phyloP scores from a whole-genome alignment of 1,140 invertebrate genomes.

The Papilio glaucus region DNA sequence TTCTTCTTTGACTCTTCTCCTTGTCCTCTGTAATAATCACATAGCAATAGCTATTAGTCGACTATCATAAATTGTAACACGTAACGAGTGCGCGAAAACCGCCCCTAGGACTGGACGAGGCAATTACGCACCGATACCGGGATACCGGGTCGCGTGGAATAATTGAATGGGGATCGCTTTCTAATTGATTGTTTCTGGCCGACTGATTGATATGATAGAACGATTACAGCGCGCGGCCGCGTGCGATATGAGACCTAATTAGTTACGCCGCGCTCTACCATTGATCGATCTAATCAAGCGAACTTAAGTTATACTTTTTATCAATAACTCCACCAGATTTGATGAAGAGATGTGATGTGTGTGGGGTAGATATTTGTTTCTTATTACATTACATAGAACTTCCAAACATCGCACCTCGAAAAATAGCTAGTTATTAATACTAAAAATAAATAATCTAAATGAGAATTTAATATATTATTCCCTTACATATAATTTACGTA shows the following conservation, averaged over 20 bases:
- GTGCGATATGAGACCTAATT: constrained; percentile 43
- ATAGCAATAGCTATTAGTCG: constrained; percentile 53
- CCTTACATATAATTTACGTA: too few relatives aligned
- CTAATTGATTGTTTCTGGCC: constrained; percentile 79
- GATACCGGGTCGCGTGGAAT: constrained; percentile 46
- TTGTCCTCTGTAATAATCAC: not conserved
- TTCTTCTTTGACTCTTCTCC: not conserved
- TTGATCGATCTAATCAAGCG: not conserved
- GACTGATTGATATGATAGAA: constrained; percentile 71
- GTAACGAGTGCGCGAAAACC: constrained; percentile 39
- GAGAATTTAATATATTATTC: too few relatives aligned
- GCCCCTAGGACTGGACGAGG: constrained; percentile 53
- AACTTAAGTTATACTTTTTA: too few relatives aligned
- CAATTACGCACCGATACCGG: constrained; percentile 67
- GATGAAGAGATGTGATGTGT: too few relatives aligned
- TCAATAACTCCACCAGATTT: too few relatives aligned
- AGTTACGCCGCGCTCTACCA: constrained; percentile 40
- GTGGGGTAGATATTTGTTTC: too few relatives aligned
- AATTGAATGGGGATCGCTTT: constrained; percentile 76
- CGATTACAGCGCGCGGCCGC: constrained; percentile 21
- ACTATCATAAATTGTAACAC: constrained; percentile 38
- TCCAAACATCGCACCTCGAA: too few relatives aligned
- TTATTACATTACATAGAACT: too few relatives aligned
- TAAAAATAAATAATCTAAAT: too few relatives aligned
- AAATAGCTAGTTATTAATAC: too few relatives aligned